Conservation (phyloP, 37 sponge, comb jelly and placozoan genomes). For the Spongilla lacustris region DNA sequence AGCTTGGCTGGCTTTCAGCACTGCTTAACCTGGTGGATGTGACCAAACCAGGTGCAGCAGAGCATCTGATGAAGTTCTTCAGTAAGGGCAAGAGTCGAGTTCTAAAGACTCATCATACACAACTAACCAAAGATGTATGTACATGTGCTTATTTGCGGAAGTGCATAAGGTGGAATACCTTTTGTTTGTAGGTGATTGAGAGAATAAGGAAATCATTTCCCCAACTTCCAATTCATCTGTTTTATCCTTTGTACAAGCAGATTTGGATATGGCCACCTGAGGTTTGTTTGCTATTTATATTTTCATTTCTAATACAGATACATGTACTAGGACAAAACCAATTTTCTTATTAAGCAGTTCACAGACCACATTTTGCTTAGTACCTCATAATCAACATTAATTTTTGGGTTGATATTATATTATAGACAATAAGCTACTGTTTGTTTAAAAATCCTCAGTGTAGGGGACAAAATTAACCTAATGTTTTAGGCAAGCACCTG, state of each 20-base stretch:
- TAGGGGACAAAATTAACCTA: no score
- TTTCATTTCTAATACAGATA: no score
- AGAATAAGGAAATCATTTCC: not conserved
- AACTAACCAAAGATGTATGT: conserved; percentile 22
- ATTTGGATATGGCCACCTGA: conserved; percentile 11
- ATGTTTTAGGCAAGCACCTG: no score
- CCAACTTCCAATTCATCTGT: not conserved
- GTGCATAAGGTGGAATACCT: no score
- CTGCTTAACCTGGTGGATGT: conserved; percentile 47
- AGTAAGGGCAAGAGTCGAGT: not conserved
- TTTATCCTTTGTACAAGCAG: conserved; percentile 11
- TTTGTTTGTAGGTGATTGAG: not conserved
- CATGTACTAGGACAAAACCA: no score
- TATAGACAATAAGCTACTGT: no score
- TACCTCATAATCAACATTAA: no score
- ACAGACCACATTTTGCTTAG: no score
- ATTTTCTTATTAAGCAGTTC: no score
- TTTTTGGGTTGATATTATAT: no score
- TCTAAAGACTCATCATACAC: conserved; percentile 8
- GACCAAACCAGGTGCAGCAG: conserved; percentile 1
- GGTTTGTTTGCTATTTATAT: not conserved
- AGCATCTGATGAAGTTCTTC: conserved; percentile 16
- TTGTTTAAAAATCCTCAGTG: no score
- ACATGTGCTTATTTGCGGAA: not conserved
- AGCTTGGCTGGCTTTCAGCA: conserved; percentile 19